Base-by-base conservation (phyloP, 2,113 vertebrate species). In the Paedocypris sp. region DNA sequence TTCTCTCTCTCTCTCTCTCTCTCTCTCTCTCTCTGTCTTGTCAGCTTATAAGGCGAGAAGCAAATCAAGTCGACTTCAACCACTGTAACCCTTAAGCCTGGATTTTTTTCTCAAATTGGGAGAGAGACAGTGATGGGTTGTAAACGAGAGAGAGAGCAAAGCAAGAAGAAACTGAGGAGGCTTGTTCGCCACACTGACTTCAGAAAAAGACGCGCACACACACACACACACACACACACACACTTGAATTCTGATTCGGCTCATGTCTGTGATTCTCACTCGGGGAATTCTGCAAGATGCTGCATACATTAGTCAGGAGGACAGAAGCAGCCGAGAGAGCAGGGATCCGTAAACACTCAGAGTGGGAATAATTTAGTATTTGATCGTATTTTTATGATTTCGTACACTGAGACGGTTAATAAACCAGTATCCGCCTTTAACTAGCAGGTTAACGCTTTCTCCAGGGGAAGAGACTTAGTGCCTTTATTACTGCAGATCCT, bases 261-360 rank as follows among this genome's bases (percentile, higher is more conserved):
- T 71, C 72, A 31, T 41, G 62, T 69, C 70, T 50, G 41, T 66
- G 73, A 59, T 64, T 46, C 74, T 78, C 66, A 64, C 74, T 77
- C 59, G 62, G 73, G 35, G 70, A 67, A 48, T 73, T 68, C 74
- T 60, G 77, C 76, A 80, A 79, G 73, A 73, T 80, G 72, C 69
- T 70, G 78, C 75, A 83, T 83, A 79, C 80, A 82, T 84, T 77
- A 85, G 79, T 67, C 11, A 67, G 69, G 62, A 64, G 36, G 51
- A 62, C 47, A 18, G 42, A 66, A 31, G n/a, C n/a, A n/a, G n/a
- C n/a, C n/a, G n/a, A n/a, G n/a, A n/a, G n/a, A n/a, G n/a, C n/a
- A n/a, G n/a, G n/a, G n/a, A n/a, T n/a, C n/a, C n/a, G n/a, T n/a
- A n/a, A n/a, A n/a, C n/a, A n/a, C n/a, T n/a, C n/a, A n/a, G n/a